phyloP scores from a whole-genome alignment of 2,888 invertebrate species.

The Danaus chrysippus region DNA sequence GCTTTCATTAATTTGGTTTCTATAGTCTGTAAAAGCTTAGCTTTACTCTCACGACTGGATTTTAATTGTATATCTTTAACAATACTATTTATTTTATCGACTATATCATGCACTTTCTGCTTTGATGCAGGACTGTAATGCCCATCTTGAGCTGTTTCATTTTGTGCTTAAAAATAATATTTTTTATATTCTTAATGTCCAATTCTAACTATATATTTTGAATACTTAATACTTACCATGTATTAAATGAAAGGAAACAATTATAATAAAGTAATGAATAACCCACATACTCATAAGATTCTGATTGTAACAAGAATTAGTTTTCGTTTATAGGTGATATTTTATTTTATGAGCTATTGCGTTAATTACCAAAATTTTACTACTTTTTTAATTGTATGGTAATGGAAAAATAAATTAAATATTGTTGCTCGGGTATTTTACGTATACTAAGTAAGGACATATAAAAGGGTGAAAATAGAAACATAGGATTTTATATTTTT shows the following conservation, averaged over 20 bases:
- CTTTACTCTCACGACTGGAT: slow-evolving; percentile 17
- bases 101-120: slow-evolving; percentile 19
- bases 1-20: slow-evolving; percentile 44
- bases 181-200: background rate
- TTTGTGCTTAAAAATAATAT: slow-evolving; percentile 4
- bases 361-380: too few relatives aligned
- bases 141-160: background rate
- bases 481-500: too few relatives aligned
- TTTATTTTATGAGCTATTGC: background rate
- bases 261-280: background rate
- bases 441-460: too few relatives aligned
- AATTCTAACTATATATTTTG: background rate
- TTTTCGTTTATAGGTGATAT: background rate
- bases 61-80: slow-evolving; percentile 20
- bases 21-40: slow-evolving; percentile 33
- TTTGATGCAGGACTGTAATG: background rate
- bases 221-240: background rate
- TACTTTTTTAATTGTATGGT: too few relatives aligned
- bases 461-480: too few relatives aligned
- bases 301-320: background rate
- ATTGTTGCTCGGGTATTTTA: too few relatives aligned
- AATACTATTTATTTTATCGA: slow-evolving; percentile 27
- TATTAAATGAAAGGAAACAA: background rate
- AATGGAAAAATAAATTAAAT: too few relatives aligned
- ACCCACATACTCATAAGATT: background rate